phyloP scores from a whole-genome alignment of 2,797 vertebrate genomes.

The Falco novaeseelandiae region DNA sequence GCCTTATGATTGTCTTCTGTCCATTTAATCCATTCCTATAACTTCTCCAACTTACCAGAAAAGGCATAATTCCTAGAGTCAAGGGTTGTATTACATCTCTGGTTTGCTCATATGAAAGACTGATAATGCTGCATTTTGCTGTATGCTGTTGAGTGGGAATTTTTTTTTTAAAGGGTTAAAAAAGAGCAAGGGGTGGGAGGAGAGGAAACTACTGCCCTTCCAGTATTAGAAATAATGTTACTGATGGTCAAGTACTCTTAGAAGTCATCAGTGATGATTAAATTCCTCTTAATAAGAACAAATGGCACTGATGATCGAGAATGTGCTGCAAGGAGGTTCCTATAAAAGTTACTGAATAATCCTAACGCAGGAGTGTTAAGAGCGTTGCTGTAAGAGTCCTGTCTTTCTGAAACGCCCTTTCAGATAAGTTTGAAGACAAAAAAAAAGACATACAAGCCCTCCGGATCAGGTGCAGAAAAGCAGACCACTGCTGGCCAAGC shows the following conservation, averaged over 20 bases:
- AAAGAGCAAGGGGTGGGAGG: background rate
- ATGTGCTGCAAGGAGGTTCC: background rate
- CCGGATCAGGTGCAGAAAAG: background rate
- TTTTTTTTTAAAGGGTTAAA: background rate
- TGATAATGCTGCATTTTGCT: background rate
- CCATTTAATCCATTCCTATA: background rate
- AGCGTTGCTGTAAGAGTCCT: background rate
- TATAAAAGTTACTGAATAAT: background rate
- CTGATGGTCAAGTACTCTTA: background rate
- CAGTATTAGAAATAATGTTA: background rate
- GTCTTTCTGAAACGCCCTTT: background rate
- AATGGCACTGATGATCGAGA: background rate
- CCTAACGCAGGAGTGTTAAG: background rate
- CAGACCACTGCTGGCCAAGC: background rate
- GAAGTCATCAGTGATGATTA: background rate
- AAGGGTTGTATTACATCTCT: background rate
- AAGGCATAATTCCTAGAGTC: background rate
- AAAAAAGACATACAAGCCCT: too few relatives aligned
- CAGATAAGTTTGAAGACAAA: background rate
- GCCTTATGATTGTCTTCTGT: background rate
- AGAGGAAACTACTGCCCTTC: background rate
- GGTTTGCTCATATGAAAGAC: background rate
- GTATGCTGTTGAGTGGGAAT: fast-evolving
- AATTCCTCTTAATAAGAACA: background rate
- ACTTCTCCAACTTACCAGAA: background rate